Percentiles rank a stretch among this genome's conserved stretches.
Evolutionary conservation across 2,888 invertebrate genomes (phyloP).

Genomic region (Megalurothrips usitatus): DNA sequence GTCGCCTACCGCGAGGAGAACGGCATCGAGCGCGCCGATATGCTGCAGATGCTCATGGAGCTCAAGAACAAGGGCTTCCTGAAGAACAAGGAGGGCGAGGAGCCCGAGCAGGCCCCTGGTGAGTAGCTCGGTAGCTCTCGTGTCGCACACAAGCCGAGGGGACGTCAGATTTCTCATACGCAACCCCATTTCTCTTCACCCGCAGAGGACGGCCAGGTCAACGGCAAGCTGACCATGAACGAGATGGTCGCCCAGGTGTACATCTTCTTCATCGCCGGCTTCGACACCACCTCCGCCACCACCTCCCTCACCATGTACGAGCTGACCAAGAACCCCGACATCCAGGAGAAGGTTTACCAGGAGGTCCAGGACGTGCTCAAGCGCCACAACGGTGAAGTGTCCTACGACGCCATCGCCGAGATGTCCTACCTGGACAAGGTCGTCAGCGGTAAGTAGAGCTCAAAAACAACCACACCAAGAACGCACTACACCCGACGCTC

Average conservation of each 20-base stretch:
- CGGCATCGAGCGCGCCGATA: constrained; percentile 50
- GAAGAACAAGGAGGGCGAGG: constrained; percentile 42
- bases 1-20: constrained; percentile 46
- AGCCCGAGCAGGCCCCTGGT: constrained; percentile 44
- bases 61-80: constrained; percentile 45
- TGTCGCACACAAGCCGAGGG: constrained; percentile 40
- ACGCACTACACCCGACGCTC: no score
- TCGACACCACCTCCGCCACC: constrained; percentile 54
- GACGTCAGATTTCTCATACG: constrained; percentile 38
- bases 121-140: constrained; percentile 41
- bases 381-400: constrained; percentile 46
- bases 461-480: no score
- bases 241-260: constrained; percentile 49
- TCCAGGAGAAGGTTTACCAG: constrained; percentile 49
- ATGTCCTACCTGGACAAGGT: constrained; percentile 54
- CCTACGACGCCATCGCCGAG: constrained; percentile 50
- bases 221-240: constrained; percentile 49
- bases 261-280: constrained; percentile 53
- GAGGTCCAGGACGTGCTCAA: constrained; percentile 50
- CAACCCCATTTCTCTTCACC: no score
- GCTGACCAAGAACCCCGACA: constrained; percentile 50
- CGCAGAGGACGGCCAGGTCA: constrained; percentile 31
- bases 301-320: constrained; percentile 55
- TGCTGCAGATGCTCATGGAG: constrained; percentile 50
- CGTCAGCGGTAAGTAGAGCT: constrained; percentile 47